Conservation (phyloP, 1,140 invertebrate genomes). For the Epicauta chinensis region DNA sequence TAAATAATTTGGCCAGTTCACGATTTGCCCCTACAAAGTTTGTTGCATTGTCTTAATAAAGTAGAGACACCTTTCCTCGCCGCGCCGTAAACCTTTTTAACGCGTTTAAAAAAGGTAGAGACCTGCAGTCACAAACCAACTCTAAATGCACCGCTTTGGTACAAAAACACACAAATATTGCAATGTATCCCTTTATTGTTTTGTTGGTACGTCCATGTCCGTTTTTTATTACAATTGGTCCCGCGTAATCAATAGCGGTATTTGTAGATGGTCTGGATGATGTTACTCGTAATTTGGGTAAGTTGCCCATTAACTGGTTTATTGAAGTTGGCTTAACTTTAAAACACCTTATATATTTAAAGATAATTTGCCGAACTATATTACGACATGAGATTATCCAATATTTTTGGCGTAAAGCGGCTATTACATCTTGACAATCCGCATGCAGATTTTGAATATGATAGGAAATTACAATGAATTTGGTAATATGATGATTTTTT, state of each 20-base stretch:
- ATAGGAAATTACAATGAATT: constrained; percentile 13
- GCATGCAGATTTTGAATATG: constrained; percentile 19
- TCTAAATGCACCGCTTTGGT: constrained; percentile 44
- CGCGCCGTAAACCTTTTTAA: constrained; percentile 40
- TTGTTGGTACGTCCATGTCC: neutral
- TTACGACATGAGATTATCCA: constrained; percentile 21
- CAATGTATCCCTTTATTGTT: constrained; percentile 22
- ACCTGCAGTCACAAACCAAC: constrained; percentile 32
- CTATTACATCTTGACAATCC: constrained; percentile 6
- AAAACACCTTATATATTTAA: constrained; percentile 17
- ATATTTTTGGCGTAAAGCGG: constrained; percentile 15
- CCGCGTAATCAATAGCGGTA: constrained; percentile 34
- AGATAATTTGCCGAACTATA: constrained; percentile 5
- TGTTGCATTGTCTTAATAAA: constrained; percentile 36
- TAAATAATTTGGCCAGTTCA: constrained; percentile 20
- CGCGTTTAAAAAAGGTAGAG: constrained; percentile 38
- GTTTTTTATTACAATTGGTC: constrained; percentile 27
- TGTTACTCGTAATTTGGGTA: constrained; percentile 19
- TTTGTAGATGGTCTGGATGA: constrained; percentile 25
- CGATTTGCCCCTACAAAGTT: constrained; percentile 35
- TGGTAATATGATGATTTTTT: constrained; percentile 13
- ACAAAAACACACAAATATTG: constrained; percentile 31
- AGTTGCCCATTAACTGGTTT: constrained; percentile 19
- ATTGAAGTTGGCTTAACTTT: neutral
- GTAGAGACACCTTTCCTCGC: constrained; percentile 27